phyloP scores from a whole-genome alignment of 1,140 invertebrate genomes.

The Ruditapes philippinarum region DNA sequence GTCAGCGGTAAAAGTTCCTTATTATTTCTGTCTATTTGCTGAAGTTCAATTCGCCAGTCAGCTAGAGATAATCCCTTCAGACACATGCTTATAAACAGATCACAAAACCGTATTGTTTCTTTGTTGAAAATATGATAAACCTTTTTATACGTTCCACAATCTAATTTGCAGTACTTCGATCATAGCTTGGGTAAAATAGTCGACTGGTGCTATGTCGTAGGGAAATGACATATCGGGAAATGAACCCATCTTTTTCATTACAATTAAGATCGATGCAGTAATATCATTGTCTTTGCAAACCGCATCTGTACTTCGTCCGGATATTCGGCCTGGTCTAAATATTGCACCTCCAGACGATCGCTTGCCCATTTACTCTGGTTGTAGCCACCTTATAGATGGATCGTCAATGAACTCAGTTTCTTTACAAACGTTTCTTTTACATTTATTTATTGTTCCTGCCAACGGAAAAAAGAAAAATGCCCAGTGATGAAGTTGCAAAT shows the following conservation, averaged over 20 bases:
- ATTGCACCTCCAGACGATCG: conserved; percentile 78
- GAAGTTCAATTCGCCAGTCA: too few species aligned
- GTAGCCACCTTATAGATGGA: conserved; percentile 74
- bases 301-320: conserved; percentile 69
- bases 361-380: conserved; percentile 79
- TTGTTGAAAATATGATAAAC: conserved; percentile 75
- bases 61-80: too few species aligned
- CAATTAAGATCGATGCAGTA: conserved; percentile 70
- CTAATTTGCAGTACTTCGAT: conserved; percentile 71
- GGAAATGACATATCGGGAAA: conserved; percentile 77
- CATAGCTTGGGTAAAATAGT: conserved; percentile 75
- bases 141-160: conserved; percentile 8
- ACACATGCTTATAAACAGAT: too few species aligned
- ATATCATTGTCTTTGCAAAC: conserved; percentile 73
- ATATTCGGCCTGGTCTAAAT: conserved; percentile 76
- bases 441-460: not conserved
- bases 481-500: conserved; percentile 74
- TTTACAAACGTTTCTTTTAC: conserved; percentile 41
- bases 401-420: conserved; percentile 73
- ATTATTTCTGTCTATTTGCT: too few species aligned
- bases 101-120: too few species aligned
- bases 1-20: too few species aligned
- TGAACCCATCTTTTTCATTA: conserved; percentile 72
- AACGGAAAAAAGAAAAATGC: conserved; percentile 77
- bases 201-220: conserved; percentile 76